Base-by-base conservation (phyloP, 2,113 vertebrate species). In the Caranx melampygus region DNA sequence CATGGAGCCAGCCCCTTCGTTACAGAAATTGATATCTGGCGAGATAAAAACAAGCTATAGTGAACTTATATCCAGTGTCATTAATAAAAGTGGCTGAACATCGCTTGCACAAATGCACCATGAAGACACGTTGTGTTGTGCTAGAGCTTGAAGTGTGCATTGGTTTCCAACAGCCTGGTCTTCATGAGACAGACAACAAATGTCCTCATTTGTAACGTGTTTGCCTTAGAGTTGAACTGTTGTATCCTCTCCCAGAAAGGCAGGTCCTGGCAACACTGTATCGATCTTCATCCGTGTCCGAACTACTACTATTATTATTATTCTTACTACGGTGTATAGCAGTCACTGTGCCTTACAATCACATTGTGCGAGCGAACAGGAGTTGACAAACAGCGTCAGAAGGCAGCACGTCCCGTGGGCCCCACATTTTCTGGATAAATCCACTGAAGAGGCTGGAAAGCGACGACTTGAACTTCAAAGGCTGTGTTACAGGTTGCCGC, bases 31-130 rank as follows among this genome's bases (percentile, higher is more conserved):
- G 15, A 15, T 14, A n/a, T 35, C 21, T 40, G 20, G 55, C 42
- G 37, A 55, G 31, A 73, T 54, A 42, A 33, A 67, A 77, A 64
- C n/a, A 26, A 60, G 71, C 84, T 55, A 68, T 16, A 34, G 63
- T 54, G 62, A 73, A 82, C 81, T 78, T 78, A 61, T 89, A 88
- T 88, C 91, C 93, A 79, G 92, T 91, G 85, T 92, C 89, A 85
- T 81, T 83, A 72, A 82, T 55, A 82, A 62, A 69, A 54, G 65
- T 75, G 61, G 84, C 47, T 63, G 75, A 71, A 66, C 79, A 75
- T 5, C 79, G 79, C 75, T 61, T 72, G 73, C 58, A 54, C 70
- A 65, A 61, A 69, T 72, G 79, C 77, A 86, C 82, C 75, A 37
- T 84, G 64, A 63, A 83, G 78, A 58, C 78, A 82, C 86, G 66